A percentile compares a stretch with the other conserved stretches of the same genome.
Evolutionary conservation across 37 sponge, comb jelly and placozoan genomes (phyloP).

Genomic region (Aplysina aerophoba): DNA sequence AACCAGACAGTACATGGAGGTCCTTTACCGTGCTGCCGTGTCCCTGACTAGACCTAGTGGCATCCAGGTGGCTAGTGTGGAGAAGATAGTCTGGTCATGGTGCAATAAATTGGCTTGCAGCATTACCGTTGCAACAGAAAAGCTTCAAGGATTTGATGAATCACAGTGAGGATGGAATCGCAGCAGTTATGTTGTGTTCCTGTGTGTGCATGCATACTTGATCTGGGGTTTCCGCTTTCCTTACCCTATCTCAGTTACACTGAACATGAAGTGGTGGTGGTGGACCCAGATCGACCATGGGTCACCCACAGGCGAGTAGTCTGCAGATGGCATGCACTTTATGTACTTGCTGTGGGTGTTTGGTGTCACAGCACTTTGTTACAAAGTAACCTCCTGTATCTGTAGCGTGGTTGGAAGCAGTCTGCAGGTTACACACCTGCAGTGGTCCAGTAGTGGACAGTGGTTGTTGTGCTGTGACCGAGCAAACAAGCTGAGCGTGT

Average conservation of each 20-base stretch:
- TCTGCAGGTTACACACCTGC: background rate
- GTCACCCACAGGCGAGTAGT: background rate
- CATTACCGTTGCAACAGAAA: background rate
- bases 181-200: too few relatives aligned
- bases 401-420: too few relatives aligned
- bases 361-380: too few relatives aligned
- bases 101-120: background rate
- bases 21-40: background rate
- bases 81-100: background rate
- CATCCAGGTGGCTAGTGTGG: background rate
- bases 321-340: too few relatives aligned
- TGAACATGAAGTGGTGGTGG: background rate
- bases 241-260: background rate
- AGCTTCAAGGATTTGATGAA: too few relatives aligned
- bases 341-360: too few relatives aligned
- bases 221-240: too few relatives aligned
- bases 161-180: too few relatives aligned
- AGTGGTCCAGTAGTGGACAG: conserved; percentile 3
- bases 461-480: background rate
- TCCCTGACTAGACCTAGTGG: background rate
- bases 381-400: too few relatives aligned
- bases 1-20: background rate
- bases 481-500: background rate
- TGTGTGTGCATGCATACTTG: too few relatives aligned
- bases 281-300: conserved; percentile 34